These are phyloP conservation scores for Drosophila recens DNA, from an alignment of 2,888 invertebrate genomes.

Conservation along the genomic window DNA sequence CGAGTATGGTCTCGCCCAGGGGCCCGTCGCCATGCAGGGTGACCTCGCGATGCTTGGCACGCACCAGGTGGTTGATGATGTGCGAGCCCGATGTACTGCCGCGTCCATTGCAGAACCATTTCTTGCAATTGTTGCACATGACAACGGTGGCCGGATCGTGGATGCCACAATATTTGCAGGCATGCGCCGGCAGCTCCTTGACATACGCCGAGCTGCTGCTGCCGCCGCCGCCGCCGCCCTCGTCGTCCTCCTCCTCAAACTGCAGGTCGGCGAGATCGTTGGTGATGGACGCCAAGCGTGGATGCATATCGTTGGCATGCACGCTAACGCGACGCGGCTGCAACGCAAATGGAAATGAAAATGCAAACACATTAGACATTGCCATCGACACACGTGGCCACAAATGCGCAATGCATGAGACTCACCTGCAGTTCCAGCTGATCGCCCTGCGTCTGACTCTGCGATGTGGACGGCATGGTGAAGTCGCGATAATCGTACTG, in stretches of 20 bases:
- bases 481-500: constrained; percentile 99
- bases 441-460: constrained; percentile 96
- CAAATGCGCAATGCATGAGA: neutral
- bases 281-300: constrained; percentile 65
- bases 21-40: constrained; percentile 98
- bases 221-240: constrained; percentile 88
- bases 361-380: neutral
- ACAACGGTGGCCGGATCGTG: constrained; percentile 91
- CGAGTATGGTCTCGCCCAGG: constrained; percentile 97
- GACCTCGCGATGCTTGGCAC: constrained; percentile 99
- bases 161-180: constrained; percentile 99
- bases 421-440: constrained; percentile 66
- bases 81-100: constrained; percentile 99
- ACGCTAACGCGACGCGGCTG: constrained; percentile 51
- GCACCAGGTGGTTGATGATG: constrained; percentile 98
- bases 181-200: constrained; percentile 96
- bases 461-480: constrained; percentile 96
- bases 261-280: constrained; percentile 67
- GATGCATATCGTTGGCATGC: constrained; percentile 48
- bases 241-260: constrained; percentile 93
- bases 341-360: constrained; percentile 4
- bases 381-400: constrained; percentile 43
- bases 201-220: constrained; percentile 90
- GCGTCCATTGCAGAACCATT: constrained; percentile 99
- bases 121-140: constrained; percentile 99